Base-by-base conservation (phyloP, 37 sponge, comb jelly and placozoan genomes). In the Sycon ciliatum region DNA sequence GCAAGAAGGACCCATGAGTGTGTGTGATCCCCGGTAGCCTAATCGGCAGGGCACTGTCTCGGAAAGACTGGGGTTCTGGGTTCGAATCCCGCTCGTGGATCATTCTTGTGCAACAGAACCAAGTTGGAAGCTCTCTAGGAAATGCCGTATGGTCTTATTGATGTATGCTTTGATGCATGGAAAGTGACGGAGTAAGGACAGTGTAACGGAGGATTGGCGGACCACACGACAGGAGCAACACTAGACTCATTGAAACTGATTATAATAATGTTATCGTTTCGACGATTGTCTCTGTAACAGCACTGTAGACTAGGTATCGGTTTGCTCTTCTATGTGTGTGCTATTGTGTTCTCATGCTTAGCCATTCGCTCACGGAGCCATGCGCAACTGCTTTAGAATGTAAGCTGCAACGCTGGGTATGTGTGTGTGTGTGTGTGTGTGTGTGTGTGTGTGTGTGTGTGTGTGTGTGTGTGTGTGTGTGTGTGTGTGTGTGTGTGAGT, bases 341-440 rank as follows among this genome's bases (percentile, higher is more conserved):
- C 34, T 68, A 40, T 27, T 4, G 34, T 23, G 3, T 39, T 80
- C 18, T 74, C 49, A 36, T 65, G 38, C 69, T 64, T 46, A 91
- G 92, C 69, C 87, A 13, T 91, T 91, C 73, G 92, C 92, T 26
- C 73, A 76, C 27, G 92, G 92, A 52, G 92, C 92, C 3, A 86
- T 91, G 92, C 80, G 92, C 34, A 82, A 91, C 27, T 91, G 92
- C 76, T 91, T 70, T 49, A 74, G 92, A 73, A 86, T 88, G 89
- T 84, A 36, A 83, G 89, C 20, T 23, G 32, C 18, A 32, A 5
- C 18, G 32, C 32, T 20, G n/a, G 32, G 29, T 20, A 31, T 20
- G 29, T 63, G 32, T 20, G 65, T 63, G 65, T 63, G 32, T 31
- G 20, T 7, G 6, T 20, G 6, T 7, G n/a, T 22, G 6, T 26